Conservation (phyloP, 2,113 vertebrate genomes). For the Clarias gariepinus region DNA sequence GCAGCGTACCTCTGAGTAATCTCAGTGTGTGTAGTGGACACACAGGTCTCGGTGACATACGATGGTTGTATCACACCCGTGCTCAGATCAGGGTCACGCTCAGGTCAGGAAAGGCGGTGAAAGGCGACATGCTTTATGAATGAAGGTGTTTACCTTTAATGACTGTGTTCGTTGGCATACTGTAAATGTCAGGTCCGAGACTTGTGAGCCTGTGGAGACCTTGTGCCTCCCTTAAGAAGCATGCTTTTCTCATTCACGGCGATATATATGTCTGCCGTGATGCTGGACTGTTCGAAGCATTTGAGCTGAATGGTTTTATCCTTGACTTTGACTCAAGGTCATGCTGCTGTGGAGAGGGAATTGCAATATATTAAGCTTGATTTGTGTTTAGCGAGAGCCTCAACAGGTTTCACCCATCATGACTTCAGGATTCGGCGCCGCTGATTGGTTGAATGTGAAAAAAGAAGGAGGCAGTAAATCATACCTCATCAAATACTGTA, state of each 20-base stretch:
- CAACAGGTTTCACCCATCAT: neutral
- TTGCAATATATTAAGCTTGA: slow-evolving; percentile 3
- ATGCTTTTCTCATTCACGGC: slow-evolving; percentile 37
- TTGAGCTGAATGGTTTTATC: neutral
- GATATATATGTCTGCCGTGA: slow-evolving; percentile 7
- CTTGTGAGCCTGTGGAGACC: slow-evolving; percentile 23
- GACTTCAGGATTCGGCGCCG: neutral
- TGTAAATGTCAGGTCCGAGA: slow-evolving; percentile 58
- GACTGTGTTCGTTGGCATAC: slow-evolving; percentile 32
- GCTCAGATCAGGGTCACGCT: slow-evolving; percentile 41
- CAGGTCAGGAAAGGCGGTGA: slow-evolving; percentile 18
- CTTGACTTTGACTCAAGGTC: slow-evolving; percentile 25
- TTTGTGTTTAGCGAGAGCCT: neutral
- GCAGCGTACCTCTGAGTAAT: slow-evolving; percentile 33
- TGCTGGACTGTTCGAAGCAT: neutral
- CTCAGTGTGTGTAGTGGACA: slow-evolving; percentile 31
- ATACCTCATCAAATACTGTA: neutral
- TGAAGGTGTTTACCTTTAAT: slow-evolving; percentile 60
- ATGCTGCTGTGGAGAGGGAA: neutral
- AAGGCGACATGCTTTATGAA: slow-evolving; percentile 65
- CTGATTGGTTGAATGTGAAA: neutral
- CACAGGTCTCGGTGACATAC: slow-evolving; percentile 34
- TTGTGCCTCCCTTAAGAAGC: neutral
- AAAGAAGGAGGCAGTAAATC: neutral
- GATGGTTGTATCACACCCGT: neutral